Base-by-base conservation (phyloP, 2,888 invertebrate genomes). In the Spisula subtruncata region DNA sequence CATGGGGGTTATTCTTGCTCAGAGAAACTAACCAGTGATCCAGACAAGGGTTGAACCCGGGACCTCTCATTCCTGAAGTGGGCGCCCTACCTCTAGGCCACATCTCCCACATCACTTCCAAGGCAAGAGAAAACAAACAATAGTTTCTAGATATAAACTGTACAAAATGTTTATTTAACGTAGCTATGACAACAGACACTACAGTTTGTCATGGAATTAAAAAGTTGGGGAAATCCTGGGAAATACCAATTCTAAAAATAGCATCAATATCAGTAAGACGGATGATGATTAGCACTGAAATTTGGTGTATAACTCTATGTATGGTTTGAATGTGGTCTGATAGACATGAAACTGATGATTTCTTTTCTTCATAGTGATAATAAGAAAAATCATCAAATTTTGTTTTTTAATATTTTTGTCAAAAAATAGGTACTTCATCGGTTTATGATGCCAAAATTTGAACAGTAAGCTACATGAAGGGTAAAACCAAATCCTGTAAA, bases 131-230 rank as follows among this genome's bases (percentile, higher is more conserved):
- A 20, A 88, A 84, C 83, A 84, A 85, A 88, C 81, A 25, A 51
- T 86, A 60, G 46, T 51, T 86, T 86, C 90, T 88, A 91, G 87
- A 90, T 89, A 87, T 90, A 89, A 92, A 92, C 92, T 92, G 92
- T 92, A 92, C 92, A 92, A 92, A 92, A 92, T 92, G 92, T 92
- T 92, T 91, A 92, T 92, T 92, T 81, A 92, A 91, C 91, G 85
- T 91, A 88, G 91, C 92, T 92, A 92, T 89, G 91, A 92, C 92
- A 92, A 92, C 92, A 90, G 90, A 89, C 88, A 92, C 90, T 91
- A 89, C 87, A 80, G 84, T 90, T 89, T 89, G 92, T 91, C 92
- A 92, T 92, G 91, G 92, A 91, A 91, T 91, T 88, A 84, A 88
- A 89, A 81, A 86, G 60, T 32, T 60, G 71, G 60, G 66, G 32